A percentile compares a stretch with the other conserved stretches of the same genome.
phyloP scores from a whole-genome alignment of 2,888 invertebrate genomes.

The Caenorhabditis macrosperma region DNA sequence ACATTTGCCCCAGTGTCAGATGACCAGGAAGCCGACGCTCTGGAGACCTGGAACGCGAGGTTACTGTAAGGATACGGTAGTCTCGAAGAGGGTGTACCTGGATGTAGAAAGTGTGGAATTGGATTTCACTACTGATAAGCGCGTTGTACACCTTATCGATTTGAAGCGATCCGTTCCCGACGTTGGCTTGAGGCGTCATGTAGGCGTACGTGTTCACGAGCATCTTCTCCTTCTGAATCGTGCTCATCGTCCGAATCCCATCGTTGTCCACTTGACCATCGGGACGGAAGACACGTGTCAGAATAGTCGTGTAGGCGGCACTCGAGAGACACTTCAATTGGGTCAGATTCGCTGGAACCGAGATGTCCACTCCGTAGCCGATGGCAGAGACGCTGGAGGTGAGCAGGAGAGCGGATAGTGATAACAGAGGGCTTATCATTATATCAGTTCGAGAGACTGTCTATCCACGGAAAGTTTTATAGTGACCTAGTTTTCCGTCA shows the following conservation, averaged over 20 bases:
- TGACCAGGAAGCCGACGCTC: background rate
- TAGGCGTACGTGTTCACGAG: background rate
- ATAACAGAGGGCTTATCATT: background rate
- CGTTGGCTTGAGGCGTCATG: background rate
- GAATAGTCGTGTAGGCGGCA: background rate
- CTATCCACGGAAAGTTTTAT: too few relatives aligned
- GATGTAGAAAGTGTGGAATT: background rate
- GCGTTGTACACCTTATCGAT: background rate
- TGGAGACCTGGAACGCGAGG: background rate
- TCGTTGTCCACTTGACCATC: background rate
- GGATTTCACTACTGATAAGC: background rate
- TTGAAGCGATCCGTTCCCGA: background rate
- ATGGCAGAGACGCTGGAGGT: background rate
- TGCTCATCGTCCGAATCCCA: background rate
- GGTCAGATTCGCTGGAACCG: background rate
- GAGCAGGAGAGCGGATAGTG: background rate
- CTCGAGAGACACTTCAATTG: background rate
- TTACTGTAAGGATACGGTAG: too few relatives aligned
- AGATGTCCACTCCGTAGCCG: background rate
- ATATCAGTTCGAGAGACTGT: too few relatives aligned
- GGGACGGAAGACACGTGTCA: background rate
- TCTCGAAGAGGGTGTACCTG: background rate
- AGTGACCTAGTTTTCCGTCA: too few relatives aligned
- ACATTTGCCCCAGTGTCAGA: background rate
- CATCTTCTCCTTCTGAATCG: background rate